Base-by-base conservation (phyloP, 2,797 vertebrate genomes). In the Serranus cabrilla region DNA sequence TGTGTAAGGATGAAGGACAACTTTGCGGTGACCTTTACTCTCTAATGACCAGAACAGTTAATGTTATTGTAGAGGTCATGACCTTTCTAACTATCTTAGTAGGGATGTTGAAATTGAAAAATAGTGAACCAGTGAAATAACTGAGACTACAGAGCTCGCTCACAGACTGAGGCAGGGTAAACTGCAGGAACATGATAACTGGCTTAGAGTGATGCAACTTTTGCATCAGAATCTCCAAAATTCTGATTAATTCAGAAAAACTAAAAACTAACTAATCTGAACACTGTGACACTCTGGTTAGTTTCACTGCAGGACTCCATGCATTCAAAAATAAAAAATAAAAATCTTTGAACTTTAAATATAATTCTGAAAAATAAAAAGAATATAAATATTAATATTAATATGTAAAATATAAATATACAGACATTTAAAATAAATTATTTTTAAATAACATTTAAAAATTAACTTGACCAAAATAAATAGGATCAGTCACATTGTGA, bases 1-100 rank as follows among this genome's bases (percentile, higher is more conserved):
- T 56, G 57, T 39, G 70, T 8, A 74, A 23, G 34, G 39, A 58
- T 64, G 27, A 74, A 39, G 61, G 27, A 58, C 17, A n/a, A 37
- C 10, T 61, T 10, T 23, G 27, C 12, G 18, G 9, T 70, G 27
- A 73, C 27, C 46, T 62, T 59, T 64, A 34, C 7, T 59, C 50
- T 61, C 18, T 9, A 46, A 9, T 59, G 55, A 61, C 20, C 8
- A n/a, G 11, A 63, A 67, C 34, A 54, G 10, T 45, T 18, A 51
- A 61, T 23, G 10, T 11, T 27, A 14, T 58, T 39, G 21, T 2
- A 49, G 20, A 40, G 37, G 66, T 75, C 50, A 52, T 37, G 42
- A 47, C 56, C 56, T 18, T 57, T 68, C 11, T 50, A 37, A 27
- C 27, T 6, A 27, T 27, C 27, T 27, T 27, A 6, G 27, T 27